Conservation (phyloP, 2,113 vertebrate species). For the Gymnocephalus cernua region DNA sequence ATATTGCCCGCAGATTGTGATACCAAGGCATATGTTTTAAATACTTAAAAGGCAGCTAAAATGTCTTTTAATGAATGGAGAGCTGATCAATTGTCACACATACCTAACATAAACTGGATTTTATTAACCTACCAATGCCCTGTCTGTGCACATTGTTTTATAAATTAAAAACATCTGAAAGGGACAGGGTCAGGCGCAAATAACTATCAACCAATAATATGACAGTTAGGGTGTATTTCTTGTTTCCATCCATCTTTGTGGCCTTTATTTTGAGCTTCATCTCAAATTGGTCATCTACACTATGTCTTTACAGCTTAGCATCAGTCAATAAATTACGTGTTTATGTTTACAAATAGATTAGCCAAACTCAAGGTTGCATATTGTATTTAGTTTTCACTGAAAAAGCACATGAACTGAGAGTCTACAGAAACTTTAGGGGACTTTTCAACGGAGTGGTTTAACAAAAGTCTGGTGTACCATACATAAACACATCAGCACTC, state of each 20-base stretch:
- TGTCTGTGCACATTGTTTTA: not conserved
- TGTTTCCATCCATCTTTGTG: not conserved
- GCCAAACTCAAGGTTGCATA: not conserved
- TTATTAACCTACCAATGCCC: not conserved
- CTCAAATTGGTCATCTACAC: not conserved
- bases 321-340: not conserved
- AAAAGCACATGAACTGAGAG: not conserved
- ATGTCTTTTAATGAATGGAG: not conserved
- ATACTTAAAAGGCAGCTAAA: not conserved
- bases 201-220: not conserved
- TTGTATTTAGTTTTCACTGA: not conserved
- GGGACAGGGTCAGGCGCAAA: not conserved
- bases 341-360: not conserved
- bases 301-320: not conserved
- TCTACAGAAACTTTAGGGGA: slow-evolving; percentile 2
- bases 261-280: not conserved
- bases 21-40: not conserved
- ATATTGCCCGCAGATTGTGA: not conserved
- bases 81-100: not conserved
- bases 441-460: not conserved
- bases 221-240: not conserved
- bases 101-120: not conserved
- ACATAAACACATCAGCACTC: slow-evolving; percentile 13
- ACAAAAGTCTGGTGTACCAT: not conserved
- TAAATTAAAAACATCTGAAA: not conserved